These are phyloP conservation scores for Hemicordylus capensis DNA, from an alignment of 2,113 vertebrate genomes.

Conservation along the genomic window DNA sequence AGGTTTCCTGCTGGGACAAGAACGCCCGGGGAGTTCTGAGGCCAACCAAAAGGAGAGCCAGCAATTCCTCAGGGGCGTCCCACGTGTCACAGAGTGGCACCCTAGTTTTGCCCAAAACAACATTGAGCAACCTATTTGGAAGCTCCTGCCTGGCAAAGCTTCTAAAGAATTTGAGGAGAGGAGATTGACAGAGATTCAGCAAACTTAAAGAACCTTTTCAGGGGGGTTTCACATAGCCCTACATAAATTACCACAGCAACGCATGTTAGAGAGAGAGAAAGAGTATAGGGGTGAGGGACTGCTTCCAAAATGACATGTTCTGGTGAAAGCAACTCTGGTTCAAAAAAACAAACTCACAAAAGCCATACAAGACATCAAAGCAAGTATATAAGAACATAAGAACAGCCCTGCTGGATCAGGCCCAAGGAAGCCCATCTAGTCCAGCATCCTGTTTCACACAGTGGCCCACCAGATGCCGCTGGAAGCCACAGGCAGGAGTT, in stretches of 20 bases:
- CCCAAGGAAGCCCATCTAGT: no score
- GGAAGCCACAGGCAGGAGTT: no score
- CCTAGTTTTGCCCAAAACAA: not conserved
- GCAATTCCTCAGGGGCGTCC: not conserved
- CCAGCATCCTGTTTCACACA: no score
- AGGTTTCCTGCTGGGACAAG: no score
- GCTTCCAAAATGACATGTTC: slow-evolving; percentile 74
- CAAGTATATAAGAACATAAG: no score
- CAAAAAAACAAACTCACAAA: not conserved
- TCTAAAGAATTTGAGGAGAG: not conserved
- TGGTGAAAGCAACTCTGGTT: not conserved
- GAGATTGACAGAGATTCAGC: not conserved
- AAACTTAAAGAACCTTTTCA: fast-evolving
- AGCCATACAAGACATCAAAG: slow-evolving; percentile 27
- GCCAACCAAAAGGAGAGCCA: not conserved
- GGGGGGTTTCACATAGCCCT: not conserved
- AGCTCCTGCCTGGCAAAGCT: not conserved
- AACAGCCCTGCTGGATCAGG: no score
- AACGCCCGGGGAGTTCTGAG: not conserved
- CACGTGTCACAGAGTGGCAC: not conserved
- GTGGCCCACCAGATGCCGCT: no score
- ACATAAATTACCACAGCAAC: not conserved
- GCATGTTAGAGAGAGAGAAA: not conserved
- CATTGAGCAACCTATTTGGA: not conserved
- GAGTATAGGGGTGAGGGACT: slow-evolving; percentile 35